Evolutionary conservation across 2,797 vertebrate genomes (phyloP).

Genomic region (Anguilla obscura): DNA sequence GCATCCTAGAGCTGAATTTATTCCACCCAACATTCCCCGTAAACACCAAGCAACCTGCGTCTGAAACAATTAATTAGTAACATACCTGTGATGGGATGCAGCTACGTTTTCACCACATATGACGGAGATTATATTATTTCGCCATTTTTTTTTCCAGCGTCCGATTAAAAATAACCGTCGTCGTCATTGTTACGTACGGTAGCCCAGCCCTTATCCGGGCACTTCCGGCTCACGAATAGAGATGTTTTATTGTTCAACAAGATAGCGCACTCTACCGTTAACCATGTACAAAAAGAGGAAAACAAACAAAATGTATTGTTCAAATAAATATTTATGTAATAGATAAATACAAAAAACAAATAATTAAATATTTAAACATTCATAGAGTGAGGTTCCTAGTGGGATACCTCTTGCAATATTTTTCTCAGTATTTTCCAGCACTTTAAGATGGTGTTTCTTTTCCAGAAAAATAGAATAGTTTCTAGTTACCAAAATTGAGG

Average conservation of each 20-base stretch:
- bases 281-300: neutral
- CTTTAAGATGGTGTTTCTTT: too few species aligned
- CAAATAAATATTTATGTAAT: neutral
- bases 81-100: neutral
- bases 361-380: neutral
- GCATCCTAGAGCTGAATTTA: neutral
- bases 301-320: neutral
- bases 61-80: neutral
- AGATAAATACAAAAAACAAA: neutral
- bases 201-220: constrained; percentile 5
- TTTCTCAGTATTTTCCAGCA: too few species aligned
- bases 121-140: constrained; percentile 24
- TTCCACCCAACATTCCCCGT: neutral
- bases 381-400: neutral
- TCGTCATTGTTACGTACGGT: constrained; percentile 16
- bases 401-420: neutral
- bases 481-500: too few species aligned
- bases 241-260: neutral
- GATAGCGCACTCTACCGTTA: neutral
- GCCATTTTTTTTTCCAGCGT: constrained; percentile 29
- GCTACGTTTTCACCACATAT: neutral
- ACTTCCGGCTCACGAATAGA: neutral
- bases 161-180: constrained; percentile 23
- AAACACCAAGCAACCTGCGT: too few species aligned
- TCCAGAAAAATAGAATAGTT: too few species aligned